phyloP scores from a whole-genome alignment of 2,113 vertebrate species.

The Oreocharis arfaki region DNA sequence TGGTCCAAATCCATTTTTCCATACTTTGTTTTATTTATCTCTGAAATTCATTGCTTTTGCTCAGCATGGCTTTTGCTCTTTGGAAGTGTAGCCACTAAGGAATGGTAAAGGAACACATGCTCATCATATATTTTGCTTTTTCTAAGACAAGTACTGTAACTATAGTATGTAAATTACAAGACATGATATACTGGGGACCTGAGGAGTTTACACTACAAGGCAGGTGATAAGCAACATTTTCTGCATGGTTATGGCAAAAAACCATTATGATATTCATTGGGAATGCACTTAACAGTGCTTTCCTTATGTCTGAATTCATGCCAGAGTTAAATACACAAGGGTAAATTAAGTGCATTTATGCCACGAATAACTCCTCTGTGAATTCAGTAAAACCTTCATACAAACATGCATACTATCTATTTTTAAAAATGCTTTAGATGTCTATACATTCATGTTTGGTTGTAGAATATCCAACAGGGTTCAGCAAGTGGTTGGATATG shows the following conservation, averaged over 20 bases:
- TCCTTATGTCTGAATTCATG: slow-evolving; percentile 49
- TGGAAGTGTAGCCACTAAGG: not conserved
- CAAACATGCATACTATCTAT: slow-evolving; percentile 31
- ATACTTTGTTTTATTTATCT: not conserved
- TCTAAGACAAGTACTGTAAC: not conserved
- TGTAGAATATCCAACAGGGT: not conserved
- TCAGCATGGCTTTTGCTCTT: not conserved
- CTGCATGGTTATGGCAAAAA: slow-evolving; percentile 35
- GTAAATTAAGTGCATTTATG: slow-evolving; percentile 36
- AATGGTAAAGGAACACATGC: not conserved
- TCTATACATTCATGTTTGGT: not conserved
- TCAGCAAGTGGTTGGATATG: not conserved
- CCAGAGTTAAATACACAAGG: slow-evolving; percentile 14
- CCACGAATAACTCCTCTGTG: slow-evolving; percentile 38
- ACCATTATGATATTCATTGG: slow-evolving; percentile 6
- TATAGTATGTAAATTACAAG: not conserved
- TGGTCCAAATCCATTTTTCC: not conserved
- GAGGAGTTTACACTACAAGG: not conserved
- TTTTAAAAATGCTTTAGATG: slow-evolving; percentile 29
- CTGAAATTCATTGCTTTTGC: not conserved
- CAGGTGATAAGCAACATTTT: not conserved
- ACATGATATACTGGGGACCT: not conserved
- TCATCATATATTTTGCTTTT: not conserved
- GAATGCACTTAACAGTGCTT: slow-evolving; percentile 33
- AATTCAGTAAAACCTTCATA: slow-evolving; percentile 22